Evolutionary conservation across 1,140 invertebrate species (phyloP).

Genomic region (Reticulitermes speratus): DNA sequence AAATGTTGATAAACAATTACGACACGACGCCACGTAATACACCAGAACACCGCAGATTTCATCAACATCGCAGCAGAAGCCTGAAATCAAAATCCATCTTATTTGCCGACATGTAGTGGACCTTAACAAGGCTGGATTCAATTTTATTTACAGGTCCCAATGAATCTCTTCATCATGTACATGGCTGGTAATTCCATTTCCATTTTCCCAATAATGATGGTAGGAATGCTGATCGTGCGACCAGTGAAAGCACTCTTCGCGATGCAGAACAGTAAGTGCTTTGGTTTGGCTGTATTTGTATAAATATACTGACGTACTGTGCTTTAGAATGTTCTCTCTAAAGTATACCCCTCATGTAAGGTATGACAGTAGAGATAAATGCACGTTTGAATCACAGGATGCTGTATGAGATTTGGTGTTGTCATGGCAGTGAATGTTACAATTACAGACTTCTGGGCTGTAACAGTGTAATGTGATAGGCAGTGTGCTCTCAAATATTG

Average conservation of each 20-base stretch:
- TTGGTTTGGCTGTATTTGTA: background rate
- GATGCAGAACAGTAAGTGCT: conserved; percentile 70
- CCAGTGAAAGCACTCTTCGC: conserved; percentile 94
- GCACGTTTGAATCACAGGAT: no score
- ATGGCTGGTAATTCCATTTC: conserved; percentile 99
- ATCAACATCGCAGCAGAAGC: no score
- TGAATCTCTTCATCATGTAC: conserved; percentile 99
- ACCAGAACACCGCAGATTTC: no score
- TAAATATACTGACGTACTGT: no score
- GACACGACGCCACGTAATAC: no score
- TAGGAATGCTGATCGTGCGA: conserved; percentile 95
- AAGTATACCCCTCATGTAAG: background rate
- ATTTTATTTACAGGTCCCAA: conserved; percentile 68
- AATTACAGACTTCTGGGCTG: no score
- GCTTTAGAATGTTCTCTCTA: background rate
- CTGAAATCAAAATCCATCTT: no score
- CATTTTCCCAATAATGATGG: conserved; percentile 99
- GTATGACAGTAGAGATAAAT: background rate
- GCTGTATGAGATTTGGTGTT: no score
- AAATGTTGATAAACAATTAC: no score
- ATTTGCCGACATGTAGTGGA: conserved; percentile 6
- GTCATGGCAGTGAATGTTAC: no score
- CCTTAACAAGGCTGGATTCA: conserved; percentile 21
- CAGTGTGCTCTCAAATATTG: no score
- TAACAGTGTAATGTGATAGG: no score